Conservation (phyloP, 2,113 vertebrate genomes). For the Cryptotis parvus region DNA sequence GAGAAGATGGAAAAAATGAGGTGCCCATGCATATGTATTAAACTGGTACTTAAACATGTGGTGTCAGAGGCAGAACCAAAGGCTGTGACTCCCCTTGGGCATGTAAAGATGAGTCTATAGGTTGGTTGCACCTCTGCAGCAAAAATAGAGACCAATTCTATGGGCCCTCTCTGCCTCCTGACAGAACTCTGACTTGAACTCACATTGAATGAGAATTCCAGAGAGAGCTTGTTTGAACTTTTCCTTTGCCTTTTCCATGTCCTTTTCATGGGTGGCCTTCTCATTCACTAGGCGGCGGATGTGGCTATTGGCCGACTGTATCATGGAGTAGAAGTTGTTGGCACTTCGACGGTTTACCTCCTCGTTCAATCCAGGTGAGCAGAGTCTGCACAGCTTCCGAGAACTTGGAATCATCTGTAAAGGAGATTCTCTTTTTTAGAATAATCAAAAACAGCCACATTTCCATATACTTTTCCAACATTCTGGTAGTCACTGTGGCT, state of each 20-base stretch:
- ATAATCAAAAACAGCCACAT: background rate
- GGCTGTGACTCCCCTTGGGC: background rate
- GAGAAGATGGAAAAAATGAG: conserved; percentile 19
- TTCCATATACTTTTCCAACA: background rate
- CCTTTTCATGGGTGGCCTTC: conserved; percentile 95
- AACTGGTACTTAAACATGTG: background rate
- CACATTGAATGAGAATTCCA: conserved; percentile 95
- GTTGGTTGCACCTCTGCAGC: background rate
- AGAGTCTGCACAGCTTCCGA: conserved; percentile 94
- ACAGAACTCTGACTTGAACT: conserved; percentile 81
- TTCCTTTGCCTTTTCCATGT: conserved; percentile 98
- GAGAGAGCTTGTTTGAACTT: conserved; percentile 96
- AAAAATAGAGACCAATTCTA: background rate
- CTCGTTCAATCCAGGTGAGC: conserved; percentile 96
- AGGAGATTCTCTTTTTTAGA: conserved; percentile 19
- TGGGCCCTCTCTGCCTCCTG: background rate
- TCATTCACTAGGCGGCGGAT: conserved; percentile 93
- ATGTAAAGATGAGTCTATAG: background rate
- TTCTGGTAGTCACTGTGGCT: background rate
- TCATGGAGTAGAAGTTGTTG: conserved; percentile 99
- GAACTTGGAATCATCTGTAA: conserved; percentile 94
- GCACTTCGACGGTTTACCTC: conserved; percentile 97
- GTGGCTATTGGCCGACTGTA: conserved; percentile 97
- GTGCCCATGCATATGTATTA: background rate
- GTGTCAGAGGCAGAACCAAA: background rate